Percentiles rank a stretch among this genome's conserved stretches.
These are phyloP conservation scores for Procapra przewalskii DNA, from an alignment of 2,113 vertebrate species.

Conservation along the genomic window DNA sequence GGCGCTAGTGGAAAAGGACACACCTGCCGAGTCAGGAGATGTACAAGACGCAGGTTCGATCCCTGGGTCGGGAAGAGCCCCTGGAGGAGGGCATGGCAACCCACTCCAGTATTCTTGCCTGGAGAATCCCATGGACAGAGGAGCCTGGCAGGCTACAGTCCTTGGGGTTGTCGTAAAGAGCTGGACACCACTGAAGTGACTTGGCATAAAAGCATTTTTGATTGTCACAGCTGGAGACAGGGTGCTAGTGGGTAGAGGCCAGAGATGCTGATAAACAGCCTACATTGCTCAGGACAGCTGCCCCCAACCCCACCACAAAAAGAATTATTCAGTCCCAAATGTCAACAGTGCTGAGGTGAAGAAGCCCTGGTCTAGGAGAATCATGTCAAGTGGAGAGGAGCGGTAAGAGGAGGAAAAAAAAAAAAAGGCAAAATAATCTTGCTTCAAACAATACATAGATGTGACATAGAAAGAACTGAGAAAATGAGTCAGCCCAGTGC, in stretches of 20 bases:
- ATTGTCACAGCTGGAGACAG: not conserved
- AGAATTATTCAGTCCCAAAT: not conserved
- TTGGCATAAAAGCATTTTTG: not conserved
- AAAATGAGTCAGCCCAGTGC: not conserved
- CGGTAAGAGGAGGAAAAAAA: fast-evolving
- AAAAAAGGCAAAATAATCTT: not conserved
- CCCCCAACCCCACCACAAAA: not conserved
- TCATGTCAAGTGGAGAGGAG: not conserved
- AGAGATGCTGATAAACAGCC: not conserved
- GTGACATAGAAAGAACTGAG: not conserved
- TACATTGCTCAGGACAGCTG: not conserved
- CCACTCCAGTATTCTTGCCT: not conserved
- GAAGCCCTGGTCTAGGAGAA: not conserved
- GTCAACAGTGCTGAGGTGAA: fast-evolving
- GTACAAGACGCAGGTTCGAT: not conserved
- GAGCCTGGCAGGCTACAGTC: not conserved
- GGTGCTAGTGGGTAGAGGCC: not conserved
- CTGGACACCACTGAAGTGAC: not conserved
- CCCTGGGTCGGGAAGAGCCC: not conserved
- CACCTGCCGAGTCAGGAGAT: not conserved
- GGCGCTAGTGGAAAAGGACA: not conserved
- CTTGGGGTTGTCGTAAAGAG: not conserved
- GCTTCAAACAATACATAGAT: not conserved
- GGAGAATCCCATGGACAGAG: not conserved
- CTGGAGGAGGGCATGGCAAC: not conserved